phyloP scores from a whole-genome alignment of 2,888 invertebrate species.

The Embidobia sp. region DNA sequence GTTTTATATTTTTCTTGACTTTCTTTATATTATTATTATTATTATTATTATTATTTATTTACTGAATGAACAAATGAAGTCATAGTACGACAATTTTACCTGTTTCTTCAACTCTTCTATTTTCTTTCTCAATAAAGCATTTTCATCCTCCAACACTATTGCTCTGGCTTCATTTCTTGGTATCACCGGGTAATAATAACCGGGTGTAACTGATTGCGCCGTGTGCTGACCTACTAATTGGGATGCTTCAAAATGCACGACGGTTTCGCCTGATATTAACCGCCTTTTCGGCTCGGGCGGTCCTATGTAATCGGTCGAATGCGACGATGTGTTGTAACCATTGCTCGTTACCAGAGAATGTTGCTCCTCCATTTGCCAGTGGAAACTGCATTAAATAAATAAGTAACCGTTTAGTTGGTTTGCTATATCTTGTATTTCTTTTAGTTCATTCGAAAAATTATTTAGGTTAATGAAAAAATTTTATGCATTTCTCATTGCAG shows the following conservation, averaged over 20 bases:
- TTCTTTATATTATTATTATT: no score
- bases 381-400: constrained; percentile 75
- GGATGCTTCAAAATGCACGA: constrained; percentile 77
- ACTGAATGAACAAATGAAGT: no score
- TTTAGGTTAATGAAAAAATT: no score
- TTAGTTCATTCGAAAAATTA: no score
- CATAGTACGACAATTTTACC: constrained; percentile 77
- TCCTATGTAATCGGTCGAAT: constrained; percentile 76
- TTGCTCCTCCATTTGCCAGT: constrained; percentile 78
- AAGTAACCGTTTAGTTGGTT: no score
- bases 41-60: no score
- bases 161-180: constrained; percentile 80
- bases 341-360: constrained; percentile 74
- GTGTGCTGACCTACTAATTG: constrained; percentile 77
- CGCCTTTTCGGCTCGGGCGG: constrained; percentile 78
- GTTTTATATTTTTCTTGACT: no score
- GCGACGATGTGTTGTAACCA: constrained; percentile 74
- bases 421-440: no score
- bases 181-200: constrained; percentile 79
- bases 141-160: constrained; percentile 86
- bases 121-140: constrained; percentile 85
- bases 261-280: constrained; percentile 77
- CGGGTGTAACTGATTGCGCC: constrained; percentile 75
- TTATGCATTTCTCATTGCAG: no score
- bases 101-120: constrained; percentile 88